Evolutionary conservation across 2,797 vertebrate species (phyloP).

Genomic region (Helicolenus hilgendorfi): DNA sequence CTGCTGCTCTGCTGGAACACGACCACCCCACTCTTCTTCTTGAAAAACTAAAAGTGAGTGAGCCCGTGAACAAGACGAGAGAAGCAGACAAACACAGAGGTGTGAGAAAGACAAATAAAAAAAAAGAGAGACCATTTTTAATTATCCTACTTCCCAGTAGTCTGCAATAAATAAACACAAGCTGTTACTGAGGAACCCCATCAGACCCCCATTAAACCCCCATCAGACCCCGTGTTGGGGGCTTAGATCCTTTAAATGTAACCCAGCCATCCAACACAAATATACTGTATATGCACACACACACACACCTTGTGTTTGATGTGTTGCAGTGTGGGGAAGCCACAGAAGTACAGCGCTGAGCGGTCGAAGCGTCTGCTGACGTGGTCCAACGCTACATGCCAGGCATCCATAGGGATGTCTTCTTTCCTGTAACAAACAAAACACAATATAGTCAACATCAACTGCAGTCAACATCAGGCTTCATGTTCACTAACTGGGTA

Average conservation of each 20-base stretch:
- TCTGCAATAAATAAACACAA: neutral
- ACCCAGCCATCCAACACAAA: neutral
- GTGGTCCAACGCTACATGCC: constrained; percentile 92
- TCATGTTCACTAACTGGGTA: neutral
- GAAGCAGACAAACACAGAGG: neutral
- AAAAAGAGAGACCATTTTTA: neutral
- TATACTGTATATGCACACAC: neutral
- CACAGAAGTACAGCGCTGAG: constrained; percentile 95
- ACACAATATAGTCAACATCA: neutral
- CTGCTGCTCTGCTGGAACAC: constrained; percentile 99
- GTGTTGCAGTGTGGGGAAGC: constrained; percentile 97
- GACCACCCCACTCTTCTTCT: constrained; percentile 95
- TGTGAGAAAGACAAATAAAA: neutral
- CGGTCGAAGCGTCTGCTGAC: constrained; percentile 91
- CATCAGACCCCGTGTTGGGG: neutral
- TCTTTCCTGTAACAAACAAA: constrained; percentile 85
- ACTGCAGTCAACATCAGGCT: neutral
- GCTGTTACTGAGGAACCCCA: neutral
- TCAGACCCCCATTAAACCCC: neutral
- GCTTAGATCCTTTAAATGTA: neutral
- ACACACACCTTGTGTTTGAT: constrained; percentile 95
- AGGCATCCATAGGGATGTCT: constrained; percentile 94
- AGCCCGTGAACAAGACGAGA: neutral
- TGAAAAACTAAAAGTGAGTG: constrained; percentile 89
- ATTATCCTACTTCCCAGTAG: neutral